phyloP scores from a whole-genome alignment of 2,113 vertebrate species.

The Poeciliopsis retropinna region DNA sequence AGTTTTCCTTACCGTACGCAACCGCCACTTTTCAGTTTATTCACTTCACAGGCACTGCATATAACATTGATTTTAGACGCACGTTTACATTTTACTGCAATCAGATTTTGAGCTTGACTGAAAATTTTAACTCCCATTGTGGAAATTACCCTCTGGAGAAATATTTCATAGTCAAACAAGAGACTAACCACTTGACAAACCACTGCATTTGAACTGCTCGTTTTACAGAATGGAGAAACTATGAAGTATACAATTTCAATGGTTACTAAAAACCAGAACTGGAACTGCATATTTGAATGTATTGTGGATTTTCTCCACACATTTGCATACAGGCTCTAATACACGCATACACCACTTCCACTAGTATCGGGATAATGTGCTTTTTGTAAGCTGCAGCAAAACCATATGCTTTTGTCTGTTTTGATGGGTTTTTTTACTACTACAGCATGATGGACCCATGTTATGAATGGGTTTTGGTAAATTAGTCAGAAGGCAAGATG shows the following conservation, averaged over 20 bases:
- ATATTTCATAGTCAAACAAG: too few species aligned
- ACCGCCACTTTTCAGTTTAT: too few species aligned
- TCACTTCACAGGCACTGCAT: too few species aligned
- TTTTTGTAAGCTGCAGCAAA: not conserved
- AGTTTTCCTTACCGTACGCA: too few species aligned
- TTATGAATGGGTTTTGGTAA: slow-evolving; percentile 44
- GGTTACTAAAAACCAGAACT: not conserved
- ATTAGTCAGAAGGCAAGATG: slow-evolving; percentile 45
- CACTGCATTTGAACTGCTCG: not conserved
- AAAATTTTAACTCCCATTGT: too few species aligned
- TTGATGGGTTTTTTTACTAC: slow-evolving; percentile 4
- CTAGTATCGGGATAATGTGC: not conserved
- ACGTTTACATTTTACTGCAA: too few species aligned
- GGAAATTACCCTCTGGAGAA: too few species aligned
- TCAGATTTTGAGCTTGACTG: too few species aligned
- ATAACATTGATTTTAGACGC: too few species aligned
- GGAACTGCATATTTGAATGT: not conserved
- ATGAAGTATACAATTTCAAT: not conserved
- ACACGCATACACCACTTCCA: not conserved
- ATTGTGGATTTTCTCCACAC: not conserved
- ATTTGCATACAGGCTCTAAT: not conserved
- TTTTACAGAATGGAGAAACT: not conserved
- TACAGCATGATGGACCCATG: slow-evolving; percentile 17
- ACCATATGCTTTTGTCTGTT: not conserved
- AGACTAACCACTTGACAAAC: too few species aligned